phyloP scores from a whole-genome alignment of 2,888 invertebrate species.

The Phortica magna region DNA sequence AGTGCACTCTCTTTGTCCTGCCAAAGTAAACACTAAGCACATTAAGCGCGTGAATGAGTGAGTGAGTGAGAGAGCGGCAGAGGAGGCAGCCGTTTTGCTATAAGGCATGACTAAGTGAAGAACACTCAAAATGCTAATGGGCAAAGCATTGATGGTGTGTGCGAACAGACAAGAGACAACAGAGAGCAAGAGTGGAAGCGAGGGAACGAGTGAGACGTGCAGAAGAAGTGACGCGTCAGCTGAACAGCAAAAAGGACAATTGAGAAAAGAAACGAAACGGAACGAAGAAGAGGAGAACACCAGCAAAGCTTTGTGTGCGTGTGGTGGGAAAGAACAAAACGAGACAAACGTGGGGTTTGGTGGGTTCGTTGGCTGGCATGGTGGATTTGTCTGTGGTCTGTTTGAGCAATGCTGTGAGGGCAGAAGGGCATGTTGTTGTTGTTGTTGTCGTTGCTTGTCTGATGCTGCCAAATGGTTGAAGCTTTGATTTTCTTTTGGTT shows the following conservation, averaged over 20 bases:
- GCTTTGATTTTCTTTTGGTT: too few relatives aligned
- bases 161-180: background rate
- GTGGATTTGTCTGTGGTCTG: background rate
- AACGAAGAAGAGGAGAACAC: background rate
- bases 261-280: background rate
- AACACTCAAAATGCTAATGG: constrained; percentile 1
- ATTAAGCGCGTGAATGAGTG: too few relatives aligned
- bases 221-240: background rate
- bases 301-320: background rate
- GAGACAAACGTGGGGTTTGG: background rate
- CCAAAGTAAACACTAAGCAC: background rate
- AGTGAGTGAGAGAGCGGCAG: background rate
- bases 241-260: constrained; percentile 27
- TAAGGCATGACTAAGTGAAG: constrained; percentile 1
- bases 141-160: background rate
- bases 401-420: background rate
- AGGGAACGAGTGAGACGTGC: background rate
- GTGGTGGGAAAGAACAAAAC: background rate
- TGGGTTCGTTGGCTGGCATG: background rate
- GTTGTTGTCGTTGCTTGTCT: background rate
- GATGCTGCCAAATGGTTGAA: too few relatives aligned
- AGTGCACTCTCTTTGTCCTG: background rate
- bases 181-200: background rate
- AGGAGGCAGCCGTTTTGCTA: background rate
- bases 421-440: background rate